Percentiles rank a stretch among this genome's conserved stretches.
Conservation (phyloP, 2,888 invertebrate species). For the Cephus pulcher region DNA sequence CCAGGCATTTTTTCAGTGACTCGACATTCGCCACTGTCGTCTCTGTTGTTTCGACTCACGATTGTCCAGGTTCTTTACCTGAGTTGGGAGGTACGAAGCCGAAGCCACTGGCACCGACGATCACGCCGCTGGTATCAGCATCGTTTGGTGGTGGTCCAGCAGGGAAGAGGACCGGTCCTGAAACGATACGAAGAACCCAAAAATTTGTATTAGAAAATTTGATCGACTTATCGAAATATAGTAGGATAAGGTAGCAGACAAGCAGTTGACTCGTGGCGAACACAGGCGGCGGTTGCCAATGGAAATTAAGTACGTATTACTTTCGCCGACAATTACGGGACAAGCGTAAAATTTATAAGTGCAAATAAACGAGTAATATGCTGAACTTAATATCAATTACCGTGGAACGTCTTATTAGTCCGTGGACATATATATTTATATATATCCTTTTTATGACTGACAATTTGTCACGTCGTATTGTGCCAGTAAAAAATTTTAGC, state of each 20-base stretch:
- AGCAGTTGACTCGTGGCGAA: background rate
- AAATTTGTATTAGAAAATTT: background rate
- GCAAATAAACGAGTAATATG: background rate
- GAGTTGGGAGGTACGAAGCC: slow-evolving; percentile 85
- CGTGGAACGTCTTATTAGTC: background rate
- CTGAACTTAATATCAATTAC: background rate
- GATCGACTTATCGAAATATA: background rate
- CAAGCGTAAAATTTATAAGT: background rate
- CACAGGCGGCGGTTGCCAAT: background rate
- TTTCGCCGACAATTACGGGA: background rate
- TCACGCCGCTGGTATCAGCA: slow-evolving; percentile 80
- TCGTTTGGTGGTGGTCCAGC: slow-evolving; percentile 75
- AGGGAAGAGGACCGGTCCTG: slow-evolving; percentile 86
- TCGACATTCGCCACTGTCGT: slow-evolving; percentile 19
- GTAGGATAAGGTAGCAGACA: background rate
- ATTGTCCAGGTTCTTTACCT: slow-evolving; percentile 71
- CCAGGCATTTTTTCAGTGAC: slow-evolving; percentile 10
- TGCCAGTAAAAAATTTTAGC: background rate
- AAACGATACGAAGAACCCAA: slow-evolving; percentile 38
- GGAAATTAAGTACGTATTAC: background rate
- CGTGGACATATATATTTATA: background rate
- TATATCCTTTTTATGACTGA: background rate
- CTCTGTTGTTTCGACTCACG: slow-evolving; percentile 34
- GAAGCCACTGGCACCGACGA: slow-evolving; percentile 86
- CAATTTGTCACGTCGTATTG: background rate